These are phyloP conservation scores for Eilema depressum DNA, from an alignment of 2,888 invertebrate species.

Conservation along the genomic window DNA sequence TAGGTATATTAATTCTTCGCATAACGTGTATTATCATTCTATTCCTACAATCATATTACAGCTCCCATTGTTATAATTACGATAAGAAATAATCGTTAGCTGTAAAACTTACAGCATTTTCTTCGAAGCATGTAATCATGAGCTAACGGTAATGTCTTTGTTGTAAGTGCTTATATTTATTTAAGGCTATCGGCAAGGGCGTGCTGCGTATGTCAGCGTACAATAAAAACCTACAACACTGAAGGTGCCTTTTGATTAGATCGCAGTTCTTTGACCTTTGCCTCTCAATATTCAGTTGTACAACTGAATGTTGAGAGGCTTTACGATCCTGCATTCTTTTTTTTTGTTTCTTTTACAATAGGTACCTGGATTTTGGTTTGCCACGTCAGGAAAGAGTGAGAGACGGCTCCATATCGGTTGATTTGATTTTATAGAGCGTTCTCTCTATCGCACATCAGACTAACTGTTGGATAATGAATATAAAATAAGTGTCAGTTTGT, in stretches of 20 bases:
- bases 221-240: not conserved
- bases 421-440: too few species aligned
- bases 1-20: not conserved
- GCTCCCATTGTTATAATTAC: not conserved
- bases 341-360: too few species aligned
- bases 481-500: too few species aligned
- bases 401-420: too few species aligned
- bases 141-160: not conserved
- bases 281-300: too few species aligned
- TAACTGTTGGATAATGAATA: too few species aligned
- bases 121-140: conserved; percentile 15
- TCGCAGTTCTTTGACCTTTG: not conserved
- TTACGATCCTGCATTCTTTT: too few species aligned
- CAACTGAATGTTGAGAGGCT: too few species aligned
- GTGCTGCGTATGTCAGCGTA: not conserved
- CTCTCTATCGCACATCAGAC: too few species aligned
- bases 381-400: too few species aligned
- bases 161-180: not conserved
- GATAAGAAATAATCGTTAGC: conserved; percentile 8
- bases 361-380: too few species aligned
- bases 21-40: not conserved
- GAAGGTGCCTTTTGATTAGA: not conserved
- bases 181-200: not conserved
- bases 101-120: conserved; percentile 25
- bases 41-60: conserved; percentile 10